phyloP scores from a whole-genome alignment of 2,797 vertebrate species.

The Myotis planiceps region DNA sequence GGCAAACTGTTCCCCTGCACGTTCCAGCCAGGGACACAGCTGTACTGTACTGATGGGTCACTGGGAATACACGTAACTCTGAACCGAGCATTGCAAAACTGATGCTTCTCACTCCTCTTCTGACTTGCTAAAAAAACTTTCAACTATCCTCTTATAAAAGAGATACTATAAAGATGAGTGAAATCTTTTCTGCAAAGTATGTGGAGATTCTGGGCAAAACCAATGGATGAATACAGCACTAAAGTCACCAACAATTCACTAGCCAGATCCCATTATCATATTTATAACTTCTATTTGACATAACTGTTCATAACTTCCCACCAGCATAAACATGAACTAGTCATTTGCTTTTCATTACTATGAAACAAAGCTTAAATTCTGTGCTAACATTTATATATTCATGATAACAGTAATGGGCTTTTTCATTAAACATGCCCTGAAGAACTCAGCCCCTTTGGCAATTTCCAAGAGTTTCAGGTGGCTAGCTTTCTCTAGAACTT shows the following conservation, averaged over 20 bases:
- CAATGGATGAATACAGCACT: background rate
- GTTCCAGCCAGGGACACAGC: background rate
- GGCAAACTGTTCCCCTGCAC: background rate
- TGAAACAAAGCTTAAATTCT: background rate
- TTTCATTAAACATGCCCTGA: background rate
- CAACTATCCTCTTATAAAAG: background rate
- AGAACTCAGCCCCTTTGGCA: background rate
- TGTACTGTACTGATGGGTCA: background rate
- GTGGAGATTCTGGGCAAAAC: background rate
- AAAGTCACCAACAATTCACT: background rate
- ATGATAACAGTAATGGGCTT: background rate
- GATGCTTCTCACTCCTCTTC: background rate
- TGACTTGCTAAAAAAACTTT: background rate
- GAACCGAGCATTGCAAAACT: background rate
- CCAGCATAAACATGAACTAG: background rate
- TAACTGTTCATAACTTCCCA: background rate
- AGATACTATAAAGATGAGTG: background rate
- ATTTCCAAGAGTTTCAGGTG: background rate
- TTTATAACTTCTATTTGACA: background rate
- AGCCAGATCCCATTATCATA: background rate
- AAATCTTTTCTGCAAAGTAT: background rate
- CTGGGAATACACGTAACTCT: too few species aligned
- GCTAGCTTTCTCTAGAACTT: background rate
- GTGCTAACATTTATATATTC: background rate
- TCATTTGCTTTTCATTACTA: background rate